A percentile compares a stretch with the other conserved stretches of the same genome.
Evolutionary conservation across 1,140 invertebrate species (phyloP).

Genomic region (Acromyrmex charruanus): DNA sequence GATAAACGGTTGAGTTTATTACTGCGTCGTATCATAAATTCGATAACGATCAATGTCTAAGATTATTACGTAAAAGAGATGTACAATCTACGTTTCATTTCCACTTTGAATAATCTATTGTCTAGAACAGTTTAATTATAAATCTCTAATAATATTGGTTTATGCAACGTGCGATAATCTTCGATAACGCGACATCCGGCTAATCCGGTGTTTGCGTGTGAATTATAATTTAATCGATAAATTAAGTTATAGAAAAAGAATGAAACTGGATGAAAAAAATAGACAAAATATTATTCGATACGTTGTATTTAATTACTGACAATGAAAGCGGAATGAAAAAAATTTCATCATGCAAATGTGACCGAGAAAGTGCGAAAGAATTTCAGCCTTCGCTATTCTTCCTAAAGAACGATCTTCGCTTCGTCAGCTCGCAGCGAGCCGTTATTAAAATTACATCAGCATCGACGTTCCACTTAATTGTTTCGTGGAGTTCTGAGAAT

Average conservation of each 20-base stretch:
- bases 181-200: conserved; percentile 19
- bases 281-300: background rate
- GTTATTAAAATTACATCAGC: conserved; percentile 61
- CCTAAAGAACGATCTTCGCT: background rate
- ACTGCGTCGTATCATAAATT: background rate
- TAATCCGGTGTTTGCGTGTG: background rate
- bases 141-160: background rate
- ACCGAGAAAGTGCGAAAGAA: background rate
- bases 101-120: background rate
- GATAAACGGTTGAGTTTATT: background rate
- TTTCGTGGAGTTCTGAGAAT: conserved; percentile 58
- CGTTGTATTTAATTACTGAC: background rate
- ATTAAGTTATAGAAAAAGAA: background rate
- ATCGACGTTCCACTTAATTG: conserved; percentile 65
- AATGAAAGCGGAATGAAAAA: background rate
- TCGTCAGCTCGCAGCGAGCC: background rate
- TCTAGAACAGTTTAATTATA: no score
- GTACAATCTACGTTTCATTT: background rate
- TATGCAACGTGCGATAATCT: background rate
- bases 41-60: conserved; percentile 9
- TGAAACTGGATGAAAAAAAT: background rate
- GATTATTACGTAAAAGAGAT: background rate
- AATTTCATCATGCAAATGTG: background rate
- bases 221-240: background rate
- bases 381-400: background rate